Percentiles rank a stretch among this genome's conserved stretches.
These are phyloP conservation scores for Paratrypauchen microcephalus DNA, from an alignment of 2,797 vertebrate genomes.

Conservation along the genomic window DNA sequence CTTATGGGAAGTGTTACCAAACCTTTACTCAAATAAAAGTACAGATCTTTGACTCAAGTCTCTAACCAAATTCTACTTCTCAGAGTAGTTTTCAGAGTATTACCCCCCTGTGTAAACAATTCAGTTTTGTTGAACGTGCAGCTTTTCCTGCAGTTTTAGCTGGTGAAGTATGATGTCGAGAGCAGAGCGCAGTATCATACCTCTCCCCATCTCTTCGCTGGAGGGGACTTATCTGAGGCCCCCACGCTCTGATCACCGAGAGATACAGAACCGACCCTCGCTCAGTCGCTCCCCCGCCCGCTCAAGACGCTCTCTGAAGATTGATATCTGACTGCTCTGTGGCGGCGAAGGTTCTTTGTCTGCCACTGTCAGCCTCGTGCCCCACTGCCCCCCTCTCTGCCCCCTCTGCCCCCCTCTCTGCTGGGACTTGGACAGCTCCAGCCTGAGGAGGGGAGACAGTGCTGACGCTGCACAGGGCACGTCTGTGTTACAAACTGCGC, in stretches of 20 bases:
- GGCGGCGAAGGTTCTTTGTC: conserved; percentile 52
- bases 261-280: conserved; percentile 55
- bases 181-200: conserved; percentile 21
- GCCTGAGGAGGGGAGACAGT: conserved; percentile 8
- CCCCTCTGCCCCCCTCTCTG: neutral
- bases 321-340: conserved; percentile 58
- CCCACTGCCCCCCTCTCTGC: neutral
- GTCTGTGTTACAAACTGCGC: conserved; percentile 32
- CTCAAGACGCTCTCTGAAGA: conserved; percentile 67
- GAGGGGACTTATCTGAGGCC: conserved; percentile 66
- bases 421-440: conserved; percentile 28
- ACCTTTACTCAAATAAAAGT: no score
- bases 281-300: conserved; percentile 45
- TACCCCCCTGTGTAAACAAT: neutral
- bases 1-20: no score
- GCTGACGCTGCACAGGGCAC: conserved; percentile 7
- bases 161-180: conserved; percentile 7
- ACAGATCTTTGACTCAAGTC: no score
- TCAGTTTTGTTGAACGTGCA: neutral
- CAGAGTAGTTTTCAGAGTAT: neutral
- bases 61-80: no score
- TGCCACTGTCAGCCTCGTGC: conserved; percentile 51
- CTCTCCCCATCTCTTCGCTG: conserved; percentile 45
- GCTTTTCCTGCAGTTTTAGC: neutral
- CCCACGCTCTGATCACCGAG: conserved; percentile 61